Conservation (phyloP, 2,888 invertebrate species). For the Drosophila helvetica region DNA sequence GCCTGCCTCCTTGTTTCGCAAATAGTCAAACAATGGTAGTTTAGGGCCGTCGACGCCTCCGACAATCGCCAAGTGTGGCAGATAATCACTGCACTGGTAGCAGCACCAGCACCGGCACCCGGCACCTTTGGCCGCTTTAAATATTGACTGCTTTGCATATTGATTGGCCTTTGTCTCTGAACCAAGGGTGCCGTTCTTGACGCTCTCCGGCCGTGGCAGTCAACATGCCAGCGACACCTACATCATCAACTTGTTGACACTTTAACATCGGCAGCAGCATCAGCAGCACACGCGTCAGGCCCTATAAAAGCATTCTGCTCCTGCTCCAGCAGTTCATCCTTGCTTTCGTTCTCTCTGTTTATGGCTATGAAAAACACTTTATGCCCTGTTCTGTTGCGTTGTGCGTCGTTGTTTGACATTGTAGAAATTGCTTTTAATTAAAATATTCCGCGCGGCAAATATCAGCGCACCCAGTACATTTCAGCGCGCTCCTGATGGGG, state of each 20-base stretch:
- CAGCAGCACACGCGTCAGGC: slow-evolving; percentile 1
- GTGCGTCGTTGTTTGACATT: slow-evolving; percentile 64
- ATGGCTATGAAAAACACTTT: slow-evolving; percentile 59
- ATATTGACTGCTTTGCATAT: slow-evolving; percentile 70
- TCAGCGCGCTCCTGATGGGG: slow-evolving; percentile 5
- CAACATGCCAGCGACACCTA: slow-evolving; percentile 58
- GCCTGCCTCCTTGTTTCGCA: slow-evolving; percentile 23
- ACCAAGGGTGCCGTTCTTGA: slow-evolving; percentile 8
- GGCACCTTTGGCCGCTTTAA: slow-evolving; percentile 52
- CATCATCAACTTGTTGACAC: slow-evolving; percentile 77
- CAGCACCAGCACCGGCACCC: slow-evolving; percentile 1
- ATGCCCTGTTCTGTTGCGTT: slow-evolving; percentile 33
- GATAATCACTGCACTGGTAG: slow-evolving; percentile 53
- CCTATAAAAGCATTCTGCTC: slow-evolving; percentile 7
- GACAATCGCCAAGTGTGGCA: slow-evolving; percentile 51
- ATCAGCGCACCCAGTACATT: slow-evolving; percentile 27
- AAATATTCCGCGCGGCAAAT: slow-evolving; percentile 49
- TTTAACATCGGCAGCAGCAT: slow-evolving; percentile 41
- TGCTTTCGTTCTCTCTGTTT: slow-evolving; percentile 38
- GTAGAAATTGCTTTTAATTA: slow-evolving; percentile 71
- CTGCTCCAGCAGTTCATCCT: slow-evolving; percentile 21
- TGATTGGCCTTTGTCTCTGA: slow-evolving; percentile 60
- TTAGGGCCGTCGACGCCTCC: slow-evolving; percentile 41
- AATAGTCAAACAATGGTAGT: slow-evolving; percentile 72
- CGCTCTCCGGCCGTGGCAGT: slow-evolving; percentile 9